These are phyloP conservation scores for Antennarius maculatus DNA, from an alignment of 2,797 vertebrate species.

Conservation along the genomic window DNA sequence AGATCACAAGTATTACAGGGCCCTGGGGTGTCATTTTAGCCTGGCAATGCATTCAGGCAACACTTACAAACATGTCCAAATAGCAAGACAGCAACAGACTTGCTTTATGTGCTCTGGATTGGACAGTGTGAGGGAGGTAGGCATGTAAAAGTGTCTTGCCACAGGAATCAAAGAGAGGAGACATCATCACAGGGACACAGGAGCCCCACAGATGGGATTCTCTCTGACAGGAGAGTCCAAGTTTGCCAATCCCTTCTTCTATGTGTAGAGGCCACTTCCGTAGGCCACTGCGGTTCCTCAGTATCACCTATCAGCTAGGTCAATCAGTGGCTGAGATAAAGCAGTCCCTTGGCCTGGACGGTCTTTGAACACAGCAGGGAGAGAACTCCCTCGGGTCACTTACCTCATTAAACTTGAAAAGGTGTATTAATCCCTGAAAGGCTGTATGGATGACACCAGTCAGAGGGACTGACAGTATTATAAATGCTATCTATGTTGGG, in stretches of 20 bases:
- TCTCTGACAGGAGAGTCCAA: conserved; percentile 77
- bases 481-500: conserved; percentile 66
- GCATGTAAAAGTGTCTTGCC: conserved; percentile 74
- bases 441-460: conserved; percentile 71
- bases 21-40: conserved; percentile 71
- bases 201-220: conserved; percentile 56
- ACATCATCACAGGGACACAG: conserved; percentile 68
- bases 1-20: conserved; percentile 74
- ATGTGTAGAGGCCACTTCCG: conserved; percentile 77
- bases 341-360: conserved; percentile 85
- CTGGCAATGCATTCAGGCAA: conserved; percentile 76
- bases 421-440: conserved; percentile 88
- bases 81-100: conserved; percentile 65
- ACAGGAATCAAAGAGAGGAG: conserved; percentile 69
- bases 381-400: conserved; percentile 82
- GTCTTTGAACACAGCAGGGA: conserved; percentile 88
- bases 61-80: conserved; percentile 77
- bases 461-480: conserved; percentile 66
- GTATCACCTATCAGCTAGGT: conserved; percentile 89
- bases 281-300: conserved; percentile 84
- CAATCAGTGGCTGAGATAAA: conserved; percentile 92
- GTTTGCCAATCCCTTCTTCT: conserved; percentile 73
- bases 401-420: conserved; percentile 96
- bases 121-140: conserved; percentile 80
- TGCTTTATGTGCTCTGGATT: conserved; percentile 75